Base-by-base conservation (phyloP, 2,797 vertebrate species). In the Chelmon rostratus region DNA sequence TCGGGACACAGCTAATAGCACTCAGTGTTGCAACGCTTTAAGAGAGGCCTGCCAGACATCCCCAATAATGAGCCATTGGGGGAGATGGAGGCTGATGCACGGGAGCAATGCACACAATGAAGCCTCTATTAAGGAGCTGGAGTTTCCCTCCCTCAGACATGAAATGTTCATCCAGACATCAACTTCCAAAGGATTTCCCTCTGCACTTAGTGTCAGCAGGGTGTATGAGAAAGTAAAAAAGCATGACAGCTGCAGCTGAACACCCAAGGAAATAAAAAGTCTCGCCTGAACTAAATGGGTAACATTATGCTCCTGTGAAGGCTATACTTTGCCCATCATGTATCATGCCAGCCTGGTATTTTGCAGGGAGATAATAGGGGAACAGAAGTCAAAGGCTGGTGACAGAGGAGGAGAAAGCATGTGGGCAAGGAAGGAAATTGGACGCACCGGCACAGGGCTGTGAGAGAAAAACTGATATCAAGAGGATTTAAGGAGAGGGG, bases 311-410 rank as follows among this genome's bases (percentile, higher is more conserved):
- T 59, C 42, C 74, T 50, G 40, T 40, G 59, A 87, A 82, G 74
- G 80, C 80, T 64, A 69, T 76, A 81, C 82, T 89, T 84, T 91
- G 83, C 85, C 71, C 49, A 66, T 92, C 89, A 93, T 81, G 84
- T 46, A 46, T 66, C 68, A 69, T 79, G 79, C 77, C 84, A 88
- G 85, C 74, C 83, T 88, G 84, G 70, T 87, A 89, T 93, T 95
- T 93, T 80, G 72, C 76, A 63, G 74, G 68, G 86, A 73, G 89
- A 86, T 86, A 90, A 92, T 89, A 78, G 79, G 73, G 64, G 76
- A 62, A 84, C 66, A 74, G 79, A 79, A 65, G 78, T 46, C 47
- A 56, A 78, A 52, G 81, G 76, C 46, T 82, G 46, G 58, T 68
- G 75, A 82, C 19, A 15, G 85, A 83, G 78, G 83, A 86, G 71